Percentiles rank a stretch among this genome's conserved stretches.
phyloP scores from a whole-genome alignment of 2,797 vertebrate species.

The Myotis planiceps region DNA sequence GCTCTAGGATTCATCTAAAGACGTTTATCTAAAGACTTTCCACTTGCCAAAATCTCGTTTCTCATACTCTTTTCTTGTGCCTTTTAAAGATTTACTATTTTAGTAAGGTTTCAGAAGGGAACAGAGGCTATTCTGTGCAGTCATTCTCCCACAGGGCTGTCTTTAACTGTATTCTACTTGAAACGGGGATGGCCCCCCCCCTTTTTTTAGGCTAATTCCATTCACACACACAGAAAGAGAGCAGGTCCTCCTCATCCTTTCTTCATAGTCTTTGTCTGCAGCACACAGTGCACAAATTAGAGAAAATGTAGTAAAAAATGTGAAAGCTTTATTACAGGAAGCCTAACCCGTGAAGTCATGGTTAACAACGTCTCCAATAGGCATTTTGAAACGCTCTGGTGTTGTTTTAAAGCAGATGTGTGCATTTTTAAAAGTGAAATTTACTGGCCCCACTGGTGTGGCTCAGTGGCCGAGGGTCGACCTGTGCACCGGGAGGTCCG shows the following conservation, averaged over 20 bases:
- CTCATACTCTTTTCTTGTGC: background rate
- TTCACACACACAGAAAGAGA: background rate
- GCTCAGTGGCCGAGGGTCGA: no score
- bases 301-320: background rate
- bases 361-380: background rate
- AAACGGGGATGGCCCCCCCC: background rate
- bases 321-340: background rate
- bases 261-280: conserved; percentile 29
- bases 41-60: background rate
- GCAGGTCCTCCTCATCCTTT: background rate
- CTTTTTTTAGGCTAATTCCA: background rate
- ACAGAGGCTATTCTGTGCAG: background rate
- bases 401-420: background rate
- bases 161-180: background rate
- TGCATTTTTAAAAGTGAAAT: background rate
- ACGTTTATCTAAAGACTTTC: background rate
- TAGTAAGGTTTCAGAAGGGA: background rate
- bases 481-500: no score
- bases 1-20: background rate
- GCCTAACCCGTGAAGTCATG: background rate
- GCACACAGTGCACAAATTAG: background rate
- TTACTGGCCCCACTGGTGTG: background rate
- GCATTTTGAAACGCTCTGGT: background rate
- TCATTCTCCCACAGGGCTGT: background rate
- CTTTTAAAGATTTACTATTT: background rate